Conservation (phyloP, 2,888 invertebrate genomes). For the Drosophila birchii region DNA sequence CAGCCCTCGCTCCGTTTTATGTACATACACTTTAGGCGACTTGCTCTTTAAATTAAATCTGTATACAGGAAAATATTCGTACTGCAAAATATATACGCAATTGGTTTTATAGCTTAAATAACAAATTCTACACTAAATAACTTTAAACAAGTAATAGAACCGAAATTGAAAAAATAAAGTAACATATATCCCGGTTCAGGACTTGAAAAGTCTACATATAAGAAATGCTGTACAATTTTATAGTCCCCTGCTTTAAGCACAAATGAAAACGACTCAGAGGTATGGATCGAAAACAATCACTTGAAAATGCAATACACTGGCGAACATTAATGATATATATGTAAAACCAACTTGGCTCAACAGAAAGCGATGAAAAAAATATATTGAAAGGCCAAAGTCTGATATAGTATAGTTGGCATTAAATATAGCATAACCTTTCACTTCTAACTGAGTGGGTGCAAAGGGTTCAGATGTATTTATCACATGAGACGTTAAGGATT, state of each 20-base stretch:
- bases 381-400: neutral
- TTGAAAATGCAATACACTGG: neutral
- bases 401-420: neutral
- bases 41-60: slow-evolving; percentile 14
- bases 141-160: no score
- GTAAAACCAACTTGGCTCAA: neutral
- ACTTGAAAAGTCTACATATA: neutral
- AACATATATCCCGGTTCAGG: neutral
- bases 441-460: neutral
- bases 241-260: neutral
- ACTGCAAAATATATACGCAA: no score
- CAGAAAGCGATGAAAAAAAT: neutral
- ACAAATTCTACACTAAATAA: neutral
- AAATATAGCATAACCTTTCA: neutral
- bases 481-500: slow-evolving; percentile 13
- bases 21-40: slow-evolving; percentile 22
- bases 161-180: neutral
- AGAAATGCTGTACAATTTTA: neutral
- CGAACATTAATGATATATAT: neutral
- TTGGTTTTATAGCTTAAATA: neutral
- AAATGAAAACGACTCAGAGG: no score
- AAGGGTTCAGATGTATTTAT: slow-evolving; percentile 4
- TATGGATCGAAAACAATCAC: neutral
- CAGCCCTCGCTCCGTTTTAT: slow-evolving; percentile 18
- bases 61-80: neutral